Evolutionary conservation across 2,888 invertebrate species (phyloP).

Genomic region (Cordilura impudica): DNA sequence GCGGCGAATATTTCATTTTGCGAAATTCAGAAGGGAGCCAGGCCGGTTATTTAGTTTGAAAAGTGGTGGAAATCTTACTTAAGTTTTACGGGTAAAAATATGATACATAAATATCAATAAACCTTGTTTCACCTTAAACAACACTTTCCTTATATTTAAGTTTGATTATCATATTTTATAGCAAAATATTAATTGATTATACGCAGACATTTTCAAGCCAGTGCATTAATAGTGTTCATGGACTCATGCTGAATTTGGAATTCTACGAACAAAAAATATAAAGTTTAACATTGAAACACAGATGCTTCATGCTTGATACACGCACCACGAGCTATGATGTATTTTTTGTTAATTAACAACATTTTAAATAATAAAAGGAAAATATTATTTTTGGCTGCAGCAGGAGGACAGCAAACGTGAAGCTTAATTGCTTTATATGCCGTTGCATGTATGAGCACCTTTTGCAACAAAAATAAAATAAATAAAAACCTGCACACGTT

Average conservation of each 20-base stretch:
- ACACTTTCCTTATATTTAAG: too few species aligned
- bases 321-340: constrained; percentile 49
- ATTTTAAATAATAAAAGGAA: constrained; percentile 67
- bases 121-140: too few species aligned
- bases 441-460: constrained; percentile 24
- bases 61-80: too few species aligned
- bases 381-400: constrained; percentile 63
- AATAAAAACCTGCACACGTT: neutral
- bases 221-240: too few species aligned
- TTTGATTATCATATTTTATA: too few species aligned
- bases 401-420: constrained; percentile 52
- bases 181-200: too few species aligned
- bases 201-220: neutral
- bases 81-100: too few species aligned
- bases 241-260: constrained; percentile 19
- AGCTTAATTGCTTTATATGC: constrained; percentile 59
- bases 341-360: constrained; percentile 66
- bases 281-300: constrained; percentile 44
- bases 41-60: too few species aligned
- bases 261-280: constrained; percentile 25
- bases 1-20: too few species aligned
- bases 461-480: neutral
- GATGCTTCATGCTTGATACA: constrained; percentile 7
- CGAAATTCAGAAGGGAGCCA: too few species aligned
- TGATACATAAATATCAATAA: too few species aligned